These are phyloP conservation scores for Petrocephalus zakoni DNA, from an alignment of 2,113 vertebrate genomes.

Conservation along the genomic window DNA sequence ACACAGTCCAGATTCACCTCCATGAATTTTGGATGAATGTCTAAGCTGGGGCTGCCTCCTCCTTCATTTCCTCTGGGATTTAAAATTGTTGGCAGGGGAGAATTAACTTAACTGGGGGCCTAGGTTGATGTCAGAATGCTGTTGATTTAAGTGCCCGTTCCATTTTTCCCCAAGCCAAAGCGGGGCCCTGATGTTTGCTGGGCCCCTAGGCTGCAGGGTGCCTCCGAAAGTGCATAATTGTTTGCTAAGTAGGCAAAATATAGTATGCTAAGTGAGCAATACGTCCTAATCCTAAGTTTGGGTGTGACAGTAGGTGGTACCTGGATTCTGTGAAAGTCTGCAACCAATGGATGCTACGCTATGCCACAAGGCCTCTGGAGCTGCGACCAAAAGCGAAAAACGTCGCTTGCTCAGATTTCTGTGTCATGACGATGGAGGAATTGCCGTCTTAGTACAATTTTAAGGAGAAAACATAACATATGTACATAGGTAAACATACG, in stretches of 20 bases:
- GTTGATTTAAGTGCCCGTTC: background rate
- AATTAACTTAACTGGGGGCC: background rate
- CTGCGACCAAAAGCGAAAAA: background rate
- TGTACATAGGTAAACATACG: no score
- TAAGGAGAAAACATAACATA: no score
- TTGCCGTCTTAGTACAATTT: background rate
- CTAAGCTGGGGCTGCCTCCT: slow-evolving; percentile 48
- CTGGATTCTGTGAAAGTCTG: background rate
- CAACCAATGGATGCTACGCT: background rate
- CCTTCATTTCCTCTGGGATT: slow-evolving; percentile 40
- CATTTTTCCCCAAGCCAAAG: background rate
- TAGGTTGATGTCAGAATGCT: background rate
- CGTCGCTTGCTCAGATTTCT: background rate
- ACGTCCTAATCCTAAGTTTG: background rate
- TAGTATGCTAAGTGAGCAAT: background rate
- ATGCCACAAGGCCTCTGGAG: background rate
- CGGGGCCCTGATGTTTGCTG: background rate
- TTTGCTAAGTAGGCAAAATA: background rate
- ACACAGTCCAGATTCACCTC: background rate
- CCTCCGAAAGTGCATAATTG: background rate
- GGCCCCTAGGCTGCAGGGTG: background rate
- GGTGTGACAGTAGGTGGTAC: background rate
- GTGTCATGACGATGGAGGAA: background rate
- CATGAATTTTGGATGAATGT: slow-evolving; percentile 48
- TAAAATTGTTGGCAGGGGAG: slow-evolving; percentile 35